Conservation (phyloP, 1,140 invertebrate genomes). For the Aradophagus sp. region DNA sequence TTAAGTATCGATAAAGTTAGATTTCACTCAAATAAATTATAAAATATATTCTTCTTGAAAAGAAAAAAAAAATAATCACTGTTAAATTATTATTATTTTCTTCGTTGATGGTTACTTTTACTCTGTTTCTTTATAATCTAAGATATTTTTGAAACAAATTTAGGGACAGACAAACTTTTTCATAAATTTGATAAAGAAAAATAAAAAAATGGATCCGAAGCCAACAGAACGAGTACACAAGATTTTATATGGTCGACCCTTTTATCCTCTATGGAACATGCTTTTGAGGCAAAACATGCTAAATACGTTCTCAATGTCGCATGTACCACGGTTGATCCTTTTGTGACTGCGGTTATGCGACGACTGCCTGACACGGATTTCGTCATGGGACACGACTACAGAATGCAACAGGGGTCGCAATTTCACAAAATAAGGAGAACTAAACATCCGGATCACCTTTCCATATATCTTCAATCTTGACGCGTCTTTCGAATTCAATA, state of each 20-base stretch:
- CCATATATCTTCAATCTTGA: conserved; percentile 47
- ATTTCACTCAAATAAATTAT: too few relatives aligned
- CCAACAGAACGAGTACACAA: conserved; percentile 42
- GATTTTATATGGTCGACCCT: conserved; percentile 65
- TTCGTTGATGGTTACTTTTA: too few relatives aligned
- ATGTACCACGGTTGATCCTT: conserved; percentile 41
- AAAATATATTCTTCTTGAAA: conserved; percentile 30
- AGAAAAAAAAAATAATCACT: too few relatives aligned
- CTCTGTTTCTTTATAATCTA: too few relatives aligned
- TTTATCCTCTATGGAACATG: conserved; percentile 33
- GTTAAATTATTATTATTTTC: too few relatives aligned
- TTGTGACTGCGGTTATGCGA: conserved; percentile 64
- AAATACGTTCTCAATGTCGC: conserved; percentile 69
- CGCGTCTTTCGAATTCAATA: conserved; percentile 22
- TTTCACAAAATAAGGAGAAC: conserved; percentile 55
- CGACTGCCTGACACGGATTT: conserved; percentile 50
- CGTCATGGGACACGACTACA: conserved; percentile 43
- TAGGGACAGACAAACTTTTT: too few relatives aligned
- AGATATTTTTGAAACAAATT: too few relatives aligned
- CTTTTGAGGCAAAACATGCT: conserved; percentile 64
- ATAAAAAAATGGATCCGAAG: conserved; percentile 26
- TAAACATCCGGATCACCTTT: conserved; percentile 55
- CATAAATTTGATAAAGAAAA: conserved; percentile 9
- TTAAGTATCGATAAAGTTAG: conserved; percentile 47
- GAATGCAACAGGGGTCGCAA: conserved; percentile 48